phyloP scores from a whole-genome alignment of 2,113 vertebrate species.

The Gracilinanus agilis region DNA sequence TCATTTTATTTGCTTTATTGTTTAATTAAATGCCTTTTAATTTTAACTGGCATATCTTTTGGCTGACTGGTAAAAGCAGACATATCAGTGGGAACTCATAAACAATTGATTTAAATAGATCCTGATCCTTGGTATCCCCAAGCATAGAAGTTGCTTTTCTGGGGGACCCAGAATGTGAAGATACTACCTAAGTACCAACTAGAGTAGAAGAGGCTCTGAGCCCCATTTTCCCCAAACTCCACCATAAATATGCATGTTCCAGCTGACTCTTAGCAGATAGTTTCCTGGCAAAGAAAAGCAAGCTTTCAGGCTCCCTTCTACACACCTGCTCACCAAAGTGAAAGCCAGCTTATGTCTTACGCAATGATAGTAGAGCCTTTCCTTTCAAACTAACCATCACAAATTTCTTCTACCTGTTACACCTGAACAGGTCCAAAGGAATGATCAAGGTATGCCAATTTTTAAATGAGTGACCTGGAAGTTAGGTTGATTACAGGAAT shows the following conservation, averaged over 20 bases:
- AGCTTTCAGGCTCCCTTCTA: neutral
- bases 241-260: neutral
- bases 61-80: neutral
- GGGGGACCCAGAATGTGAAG: neutral
- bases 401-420: neutral
- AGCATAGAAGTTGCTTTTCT: neutral
- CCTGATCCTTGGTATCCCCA: neutral
- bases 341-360: neutral
- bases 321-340: neutral
- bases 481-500: neutral
- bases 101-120: neutral
- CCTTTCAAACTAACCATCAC: neutral
- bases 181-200: neutral
- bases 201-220: neutral
- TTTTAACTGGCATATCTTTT: neutral
- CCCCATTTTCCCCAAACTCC: neutral
- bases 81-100: neutral
- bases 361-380: neutral
- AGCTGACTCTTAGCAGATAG: neutral
- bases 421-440: neutral
- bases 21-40: constrained; percentile 7
- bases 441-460: neutral
- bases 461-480: neutral
- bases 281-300: neutral
- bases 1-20: neutral